Conservation (phyloP, 2,113 vertebrate species). For the Crotophaga sulcirostris region DNA sequence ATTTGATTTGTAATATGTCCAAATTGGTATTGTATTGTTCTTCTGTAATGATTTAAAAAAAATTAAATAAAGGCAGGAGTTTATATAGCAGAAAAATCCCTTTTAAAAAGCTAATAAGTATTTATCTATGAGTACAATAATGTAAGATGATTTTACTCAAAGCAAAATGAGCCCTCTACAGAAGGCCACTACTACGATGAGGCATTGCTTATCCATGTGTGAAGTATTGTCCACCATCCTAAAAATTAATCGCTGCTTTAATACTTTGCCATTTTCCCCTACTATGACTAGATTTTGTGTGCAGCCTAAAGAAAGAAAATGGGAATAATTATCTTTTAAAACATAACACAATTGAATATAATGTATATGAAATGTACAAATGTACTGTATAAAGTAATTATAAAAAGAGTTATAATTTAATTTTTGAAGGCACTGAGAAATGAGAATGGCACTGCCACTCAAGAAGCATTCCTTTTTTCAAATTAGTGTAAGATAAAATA, state of each 20-base stretch:
- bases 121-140: background rate
- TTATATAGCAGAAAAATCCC: background rate
- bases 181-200: background rate
- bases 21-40: background rate
- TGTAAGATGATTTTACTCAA: background rate
- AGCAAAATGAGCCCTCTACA: background rate
- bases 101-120: background rate
- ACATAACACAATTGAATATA: background rate
- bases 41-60: background rate
- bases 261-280: background rate
- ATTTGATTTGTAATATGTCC: slow-evolving; percentile 21
- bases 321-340: background rate
- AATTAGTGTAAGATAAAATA: background rate
- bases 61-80: background rate
- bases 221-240: background rate
- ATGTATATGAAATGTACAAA: background rate
- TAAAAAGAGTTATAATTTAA: background rate
- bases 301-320: background rate
- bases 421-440: background rate
- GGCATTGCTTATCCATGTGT: background rate
- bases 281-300: background rate
- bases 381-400: background rate
- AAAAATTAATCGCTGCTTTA: background rate
- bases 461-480: background rate
- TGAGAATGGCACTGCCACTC: background rate